These are phyloP conservation scores for Oryzias woworae DNA, from an alignment of 2,113 vertebrate species.

Conservation along the genomic window DNA sequence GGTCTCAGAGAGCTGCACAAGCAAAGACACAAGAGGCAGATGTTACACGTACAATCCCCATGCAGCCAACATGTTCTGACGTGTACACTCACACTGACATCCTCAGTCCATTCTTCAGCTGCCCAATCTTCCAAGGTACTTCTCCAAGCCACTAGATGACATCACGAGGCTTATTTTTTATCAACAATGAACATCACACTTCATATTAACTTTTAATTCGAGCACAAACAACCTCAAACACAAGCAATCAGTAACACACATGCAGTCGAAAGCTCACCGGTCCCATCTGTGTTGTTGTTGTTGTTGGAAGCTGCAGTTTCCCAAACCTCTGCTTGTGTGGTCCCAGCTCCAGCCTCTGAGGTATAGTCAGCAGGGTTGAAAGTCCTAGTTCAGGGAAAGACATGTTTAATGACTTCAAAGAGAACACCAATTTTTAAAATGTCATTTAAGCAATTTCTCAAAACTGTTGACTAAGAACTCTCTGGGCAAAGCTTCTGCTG, in stretches of 20 bases:
- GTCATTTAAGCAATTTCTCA: too few species aligned
- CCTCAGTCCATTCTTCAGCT: slow-evolving; percentile 95
- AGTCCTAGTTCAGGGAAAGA: slow-evolving; percentile 75
- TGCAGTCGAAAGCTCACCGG: slow-evolving; percentile 53
- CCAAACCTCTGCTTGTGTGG: slow-evolving; percentile 70
- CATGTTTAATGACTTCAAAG: too few species aligned
- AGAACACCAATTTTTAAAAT: too few species aligned
- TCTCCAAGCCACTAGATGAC: slow-evolving; percentile 85
- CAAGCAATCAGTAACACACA: background rate
- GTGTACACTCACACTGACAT: slow-evolving; percentile 81
- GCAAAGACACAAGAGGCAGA: background rate
- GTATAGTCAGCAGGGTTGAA: slow-evolving; percentile 96
- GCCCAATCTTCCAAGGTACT: slow-evolving; percentile 92
- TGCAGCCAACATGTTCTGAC: background rate
- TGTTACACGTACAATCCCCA: background rate
- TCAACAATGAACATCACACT: background rate
- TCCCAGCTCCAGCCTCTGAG: slow-evolving; percentile 69
- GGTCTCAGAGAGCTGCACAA: slow-evolving; percentile 89
- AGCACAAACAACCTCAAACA: background rate
- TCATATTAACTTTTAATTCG: too few species aligned
- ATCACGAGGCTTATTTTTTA: background rate
- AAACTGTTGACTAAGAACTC: too few species aligned
- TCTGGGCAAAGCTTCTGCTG: too few species aligned
- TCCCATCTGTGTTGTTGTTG: slow-evolving; percentile 74
- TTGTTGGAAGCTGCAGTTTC: slow-evolving; percentile 67